Conservation (phyloP, 2,113 vertebrate genomes). For the Parotia lawesii region DNA sequence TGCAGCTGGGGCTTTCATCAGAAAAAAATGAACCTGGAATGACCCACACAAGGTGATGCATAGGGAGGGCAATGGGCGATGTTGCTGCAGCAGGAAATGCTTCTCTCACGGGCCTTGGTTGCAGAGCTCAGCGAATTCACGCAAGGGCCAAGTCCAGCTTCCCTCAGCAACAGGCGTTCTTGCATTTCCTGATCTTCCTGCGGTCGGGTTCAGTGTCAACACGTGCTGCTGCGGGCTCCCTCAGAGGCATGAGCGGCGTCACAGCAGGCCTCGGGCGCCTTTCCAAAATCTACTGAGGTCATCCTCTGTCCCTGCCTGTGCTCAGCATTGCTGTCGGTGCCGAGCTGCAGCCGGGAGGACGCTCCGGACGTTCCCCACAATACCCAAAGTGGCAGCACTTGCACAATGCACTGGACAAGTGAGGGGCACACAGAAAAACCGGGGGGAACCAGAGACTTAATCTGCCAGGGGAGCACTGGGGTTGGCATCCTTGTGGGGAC, state of each 20-base stretch:
- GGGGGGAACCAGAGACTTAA: rapidly evolving
- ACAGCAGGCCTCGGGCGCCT: not conserved
- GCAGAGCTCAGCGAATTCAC: not conserved
- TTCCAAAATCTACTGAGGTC: not conserved
- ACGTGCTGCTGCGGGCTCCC: not conserved
- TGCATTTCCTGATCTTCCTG: not conserved
- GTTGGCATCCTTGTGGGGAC: not conserved
- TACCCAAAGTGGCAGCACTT: rapidly evolving
- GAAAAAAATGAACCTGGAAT: not conserved
- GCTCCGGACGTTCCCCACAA: rapidly evolving
- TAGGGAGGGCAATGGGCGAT: not conserved
- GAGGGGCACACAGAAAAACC: not conserved
- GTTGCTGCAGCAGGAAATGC: not conserved
- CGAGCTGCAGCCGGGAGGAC: rapidly evolving
- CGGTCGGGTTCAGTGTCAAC: not conserved
- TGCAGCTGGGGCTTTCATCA: not conserved
- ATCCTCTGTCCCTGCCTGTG: not conserved
- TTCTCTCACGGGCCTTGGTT: rapidly evolving
- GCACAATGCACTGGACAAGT: rapidly evolving
- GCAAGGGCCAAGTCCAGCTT: not conserved
- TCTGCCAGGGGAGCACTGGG: not conserved
- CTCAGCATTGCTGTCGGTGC: rapidly evolving
- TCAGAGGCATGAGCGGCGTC: rapidly evolving
- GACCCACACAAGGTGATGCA: not conserved
- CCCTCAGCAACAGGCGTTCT: not conserved